phyloP scores from a whole-genome alignment of 2,888 invertebrate genomes.

The Pristionchus japonicus region DNA sequence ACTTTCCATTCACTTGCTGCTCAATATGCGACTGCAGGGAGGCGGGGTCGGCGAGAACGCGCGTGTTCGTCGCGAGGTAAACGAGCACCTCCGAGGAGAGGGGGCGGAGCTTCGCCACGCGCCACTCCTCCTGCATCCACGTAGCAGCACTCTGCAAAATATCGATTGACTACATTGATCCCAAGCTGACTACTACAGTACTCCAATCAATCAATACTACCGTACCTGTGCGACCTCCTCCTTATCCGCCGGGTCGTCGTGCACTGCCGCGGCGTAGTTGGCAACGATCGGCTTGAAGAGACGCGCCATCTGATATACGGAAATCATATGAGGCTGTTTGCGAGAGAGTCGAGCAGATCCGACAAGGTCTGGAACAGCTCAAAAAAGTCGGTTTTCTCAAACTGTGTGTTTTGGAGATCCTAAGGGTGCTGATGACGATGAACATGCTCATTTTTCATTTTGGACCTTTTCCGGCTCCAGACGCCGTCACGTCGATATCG shows the following conservation, averaged over 20 bases:
- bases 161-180: background rate
- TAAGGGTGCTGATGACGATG: too few relatives aligned
- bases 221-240: constrained; percentile 54
- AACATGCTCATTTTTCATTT: too few relatives aligned
- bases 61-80: constrained; percentile 67
- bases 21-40: constrained; percentile 57
- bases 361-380: too few relatives aligned
- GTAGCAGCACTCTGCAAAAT: constrained; percentile 52
- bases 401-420: too few relatives aligned
- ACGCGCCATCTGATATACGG: constrained; percentile 56
- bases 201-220: background rate
- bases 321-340: too few relatives aligned
- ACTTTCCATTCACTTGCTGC: constrained; percentile 53
- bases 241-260: constrained; percentile 50
- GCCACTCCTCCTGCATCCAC: constrained; percentile 62
- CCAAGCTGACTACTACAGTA: constrained; percentile 53
- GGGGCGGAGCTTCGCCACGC: constrained; percentile 65
- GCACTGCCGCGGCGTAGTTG: constrained; percentile 55
- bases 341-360: too few relatives aligned
- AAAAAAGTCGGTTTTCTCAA: too few relatives aligned
- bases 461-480: too few relatives aligned
- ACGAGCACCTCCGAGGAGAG: constrained; percentile 69
- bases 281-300: constrained; percentile 61
- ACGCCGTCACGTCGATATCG: too few relatives aligned
- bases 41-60: constrained; percentile 60